Base-by-base conservation (phyloP, 2,888 invertebrate species). In the Drosophila anomalata region DNA sequence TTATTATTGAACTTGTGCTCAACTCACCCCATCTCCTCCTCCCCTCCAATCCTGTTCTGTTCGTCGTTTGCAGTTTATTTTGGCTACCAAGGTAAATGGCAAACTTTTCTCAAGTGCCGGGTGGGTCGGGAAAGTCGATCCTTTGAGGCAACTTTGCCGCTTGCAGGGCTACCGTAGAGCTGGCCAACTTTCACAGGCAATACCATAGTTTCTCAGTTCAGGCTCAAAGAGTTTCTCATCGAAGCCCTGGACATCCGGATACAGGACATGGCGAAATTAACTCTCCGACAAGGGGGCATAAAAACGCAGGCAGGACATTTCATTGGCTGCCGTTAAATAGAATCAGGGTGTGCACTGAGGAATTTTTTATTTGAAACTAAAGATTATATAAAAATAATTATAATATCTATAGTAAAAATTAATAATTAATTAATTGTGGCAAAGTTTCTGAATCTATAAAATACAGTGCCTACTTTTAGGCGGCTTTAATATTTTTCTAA, bases 251-350 rank as follows among this genome's bases (percentile, higher is more conserved):
- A 47, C 65, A 14, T 33, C 17, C n/a, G 17, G 29, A 17, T 33
- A 33, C 12, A 33, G 33, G 33, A 33, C 33, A 12, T 33, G 51
- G 20, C 42, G 61, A 84, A 76, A 78, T 84, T 73, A 80, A 81
- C 78, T 79, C 78, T 73, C 41, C 17, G 73, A 80, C 52, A 65
- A 42, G 22, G 41, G 14, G 76, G 41, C 71, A 81, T 85, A 81
- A 79, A 79, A 79, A 69, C 68, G 70, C 79, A 82, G 79, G 66
- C 82, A 82, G 79, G 68, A 77, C 85, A 85, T 80, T 79, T 41
- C 14, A 17, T n/a, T 62, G 44, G 36, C 62, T 68, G 75, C 68
- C 57, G 46, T 75, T 85, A 79, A 82, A 82, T 17, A 20, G 41
- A 14, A 14, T 5, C 17, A 6, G 41, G 17, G n/a, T 7, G 12